Base-by-base conservation (phyloP, 2,113 vertebrate genomes). In the Myotis lucifugus region DNA sequence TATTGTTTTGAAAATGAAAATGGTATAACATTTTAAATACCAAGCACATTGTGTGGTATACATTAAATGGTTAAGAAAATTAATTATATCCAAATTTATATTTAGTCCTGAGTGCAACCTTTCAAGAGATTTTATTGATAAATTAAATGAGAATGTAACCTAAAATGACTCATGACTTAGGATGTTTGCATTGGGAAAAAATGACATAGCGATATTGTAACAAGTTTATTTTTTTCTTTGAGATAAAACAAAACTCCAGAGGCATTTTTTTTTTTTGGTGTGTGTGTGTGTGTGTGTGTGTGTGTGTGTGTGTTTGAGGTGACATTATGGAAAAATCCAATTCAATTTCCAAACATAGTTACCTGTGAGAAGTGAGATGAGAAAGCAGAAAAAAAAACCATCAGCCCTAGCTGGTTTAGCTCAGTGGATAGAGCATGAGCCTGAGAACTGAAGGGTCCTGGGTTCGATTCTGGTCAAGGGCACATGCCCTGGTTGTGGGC, bases 1-100 rank as follows among this genome's bases (percentile, higher is more conserved):
- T 56, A 52, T 15, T 67, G 1, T 82, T 76, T 93, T 77, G 6
- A 96, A 27, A 95, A 67, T 66, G 37, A 90, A 94, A 67, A 61
- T 85, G 27, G 8, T 19, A 74, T 74, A 73, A 46, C 0, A 88
- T 70, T 87, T 89, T 66, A 69, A 74, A 25, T 90, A 61, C 3
- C 3, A 93, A 66, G 70, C 37, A 1, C 19, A 92, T 18, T 76
- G 6, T 10, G 8, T 61, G 3, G 17, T 29, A 40, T 74, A 15
- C 46, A 54, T 19, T 27, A 59, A 92, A 77, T 21, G 17, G 2
- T 87, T 72, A 95, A 66, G 48, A 50, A 79, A 74, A 61, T 48
- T 61, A 91, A 90, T 61, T 56, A 72, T 54, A 64, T 66, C 1
- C 64, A 2, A 34, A 85, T 72, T 82, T 90, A 50, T 90, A 84